Percentiles rank a stretch among this genome's conserved stretches.
Conservation (phyloP, 2,888 invertebrate genomes). For the Slavum lentiscoides region DNA sequence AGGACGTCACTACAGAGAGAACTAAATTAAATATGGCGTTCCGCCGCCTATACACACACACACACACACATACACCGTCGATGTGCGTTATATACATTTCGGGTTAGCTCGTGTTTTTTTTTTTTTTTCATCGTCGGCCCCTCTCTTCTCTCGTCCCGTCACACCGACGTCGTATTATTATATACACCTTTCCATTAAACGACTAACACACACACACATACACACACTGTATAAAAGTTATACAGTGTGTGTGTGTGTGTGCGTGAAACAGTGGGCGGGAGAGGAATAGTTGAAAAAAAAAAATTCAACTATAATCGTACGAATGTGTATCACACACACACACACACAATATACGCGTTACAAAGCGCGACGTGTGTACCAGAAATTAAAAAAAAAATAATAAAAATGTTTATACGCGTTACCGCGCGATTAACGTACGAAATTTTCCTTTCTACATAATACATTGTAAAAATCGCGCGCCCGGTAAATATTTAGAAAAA, state of each 20-base stretch:
- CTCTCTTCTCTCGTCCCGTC: neutral
- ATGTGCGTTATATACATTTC: slow-evolving; percentile 21
- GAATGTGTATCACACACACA: neutral
- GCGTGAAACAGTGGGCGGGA: neutral
- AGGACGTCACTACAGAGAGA: slow-evolving; percentile 33
- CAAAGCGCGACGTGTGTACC: no score
- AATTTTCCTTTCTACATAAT: no score
- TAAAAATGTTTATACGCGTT: no score
- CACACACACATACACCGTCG: neutral
- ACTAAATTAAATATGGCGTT: slow-evolving; percentile 45
- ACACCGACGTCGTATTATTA: no score
- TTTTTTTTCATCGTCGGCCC: neutral
- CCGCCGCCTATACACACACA: neutral
- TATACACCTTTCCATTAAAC: slow-evolving; percentile 12
- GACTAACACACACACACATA: neutral
- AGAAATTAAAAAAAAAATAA: no score
- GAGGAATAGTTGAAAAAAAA: neutral
- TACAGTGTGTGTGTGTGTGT: neutral
- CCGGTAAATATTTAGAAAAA: no score
- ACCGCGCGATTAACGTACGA: no score
- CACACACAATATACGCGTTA: no score
- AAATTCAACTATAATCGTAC: slow-evolving; percentile 22
- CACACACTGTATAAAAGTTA: neutral
- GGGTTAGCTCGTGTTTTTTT: slow-evolving; percentile 21
- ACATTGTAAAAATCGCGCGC: no score